A percentile compares a stretch with the other conserved stretches of the same genome.
These are phyloP conservation scores for Salpingus planirostris DNA, from an alignment of 2,888 invertebrate species.

Conservation along the genomic window DNA sequence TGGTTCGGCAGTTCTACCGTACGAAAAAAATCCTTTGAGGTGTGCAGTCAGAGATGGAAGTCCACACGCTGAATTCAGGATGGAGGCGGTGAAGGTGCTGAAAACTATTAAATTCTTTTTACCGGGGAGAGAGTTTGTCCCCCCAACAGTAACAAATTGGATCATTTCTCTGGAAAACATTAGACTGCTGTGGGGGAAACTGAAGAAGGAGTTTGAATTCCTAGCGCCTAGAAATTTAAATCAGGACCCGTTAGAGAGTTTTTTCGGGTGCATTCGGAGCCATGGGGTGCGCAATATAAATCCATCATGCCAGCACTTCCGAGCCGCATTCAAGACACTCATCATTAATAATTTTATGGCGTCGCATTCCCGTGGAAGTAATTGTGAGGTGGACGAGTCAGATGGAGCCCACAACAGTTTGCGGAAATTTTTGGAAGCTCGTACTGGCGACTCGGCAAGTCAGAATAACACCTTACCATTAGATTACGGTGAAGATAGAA, in stretches of 20 bases:
- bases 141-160: constrained; percentile 1
- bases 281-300: constrained; percentile 7
- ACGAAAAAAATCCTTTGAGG: background rate
- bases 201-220: background rate
- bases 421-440: background rate
- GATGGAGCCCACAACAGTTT: constrained; percentile 7
- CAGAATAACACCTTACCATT: background rate
- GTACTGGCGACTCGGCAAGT: no score
- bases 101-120: background rate
- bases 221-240: constrained; percentile 5
- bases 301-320: constrained; percentile 11
- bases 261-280: constrained; percentile 9
- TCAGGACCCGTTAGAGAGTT: constrained; percentile 16
- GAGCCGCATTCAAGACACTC: constrained; percentile 9
- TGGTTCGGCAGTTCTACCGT: background rate
- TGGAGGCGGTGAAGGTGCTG: background rate
- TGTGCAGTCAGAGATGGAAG: background rate
- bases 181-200: background rate
- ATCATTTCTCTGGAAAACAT: background rate
- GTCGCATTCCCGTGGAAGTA: constrained; percentile 9
- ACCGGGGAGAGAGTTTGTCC: background rate
- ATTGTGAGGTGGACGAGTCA: constrained; percentile 12
- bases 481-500: background rate
- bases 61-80: background rate
- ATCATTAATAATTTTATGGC: constrained; percentile 13